Evolutionary conservation across 2,797 vertebrate genomes (phyloP), one percentile per base, ranked within the genome.

Genomic region (Dryobates pubescens): DNA sequence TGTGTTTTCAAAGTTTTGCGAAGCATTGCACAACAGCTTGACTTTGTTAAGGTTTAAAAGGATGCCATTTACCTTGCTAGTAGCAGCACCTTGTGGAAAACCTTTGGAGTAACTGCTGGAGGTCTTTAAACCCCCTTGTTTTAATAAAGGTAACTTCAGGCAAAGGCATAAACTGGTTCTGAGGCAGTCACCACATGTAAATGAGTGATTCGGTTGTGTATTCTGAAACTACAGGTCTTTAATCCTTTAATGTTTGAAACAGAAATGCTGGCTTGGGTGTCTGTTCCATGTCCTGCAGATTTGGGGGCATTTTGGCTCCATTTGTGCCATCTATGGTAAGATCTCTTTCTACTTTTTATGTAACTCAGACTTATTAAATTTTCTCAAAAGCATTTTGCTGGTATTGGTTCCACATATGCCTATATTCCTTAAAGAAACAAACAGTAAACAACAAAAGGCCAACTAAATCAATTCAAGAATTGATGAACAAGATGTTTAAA

Each of bases 211-310:
- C 54, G 17, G n/a, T 34, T 26, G 9, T 79, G 18, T 74, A 3
- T 75, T 88, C 29, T 58, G 27, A 80, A 83, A 58, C 22, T 64
- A 45, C n/a, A 43, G 27, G 26, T 34, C 51, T 76, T 57, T 53
- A 7, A 20, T 83, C 11, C 51, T 88, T 38, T 38, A 38, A 83
- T 74, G 13, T 92, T 72, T 91, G 32, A 87, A 93, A 84, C 96
- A 99, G 98, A 93, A 99, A 98, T 26, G 98, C 98, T 32, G 98
- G 98, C 49, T 89, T 99, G 85, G 98, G 98, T 29, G 97, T 98
- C 34, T 99, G 98, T 75, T 98, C 98, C 74, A 99, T 99, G 98
- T 98, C 98, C 14, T 98, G 98, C 97, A 98, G 98, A 97, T 95
- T 98, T 9, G 98, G 98, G 36, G 98, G 98, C 34, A 98, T 99